Evolutionary conservation across 2,888 invertebrate genomes (phyloP).

Genomic region (Heliconius charithonia): DNA sequence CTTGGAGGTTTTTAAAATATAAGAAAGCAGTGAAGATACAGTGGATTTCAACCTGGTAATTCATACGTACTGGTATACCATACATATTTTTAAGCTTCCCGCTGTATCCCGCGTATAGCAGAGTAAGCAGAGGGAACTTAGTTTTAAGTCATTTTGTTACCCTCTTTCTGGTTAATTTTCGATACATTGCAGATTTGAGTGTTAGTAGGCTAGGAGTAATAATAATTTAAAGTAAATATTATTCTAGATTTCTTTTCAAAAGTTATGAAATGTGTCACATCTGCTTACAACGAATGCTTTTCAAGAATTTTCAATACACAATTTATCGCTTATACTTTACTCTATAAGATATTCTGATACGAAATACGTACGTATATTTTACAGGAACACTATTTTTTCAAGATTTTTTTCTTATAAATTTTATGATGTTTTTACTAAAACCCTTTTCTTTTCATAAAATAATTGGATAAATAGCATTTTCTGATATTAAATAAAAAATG

Average conservation of each 20-base stretch:
- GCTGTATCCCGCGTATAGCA: too few relatives aligned
- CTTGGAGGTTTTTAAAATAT: too few relatives aligned
- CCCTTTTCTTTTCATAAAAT: background rate
- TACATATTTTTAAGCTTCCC: too few relatives aligned
- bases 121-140: too few relatives aligned
- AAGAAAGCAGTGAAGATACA: too few relatives aligned
- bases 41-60: too few relatives aligned
- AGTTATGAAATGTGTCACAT: constrained; percentile 7
- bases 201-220: too few relatives aligned
- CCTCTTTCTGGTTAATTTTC: too few relatives aligned
- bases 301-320: constrained; percentile 15
- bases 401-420: background rate
- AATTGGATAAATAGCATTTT: background rate
- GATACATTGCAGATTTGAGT: too few relatives aligned
- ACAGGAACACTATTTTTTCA: background rate
- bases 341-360: background rate
- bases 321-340: background rate
- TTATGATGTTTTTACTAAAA: background rate
- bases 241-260: background rate
- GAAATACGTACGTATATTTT: background rate
- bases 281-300: constrained; percentile 10
- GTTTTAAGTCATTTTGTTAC: too few relatives aligned
- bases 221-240: background rate
- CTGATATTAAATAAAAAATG: background rate
- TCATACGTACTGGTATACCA: too few relatives aligned